These are phyloP conservation scores for Dryoscopus gambensis DNA, from an alignment of 2,113 vertebrate species.

Conservation along the genomic window DNA sequence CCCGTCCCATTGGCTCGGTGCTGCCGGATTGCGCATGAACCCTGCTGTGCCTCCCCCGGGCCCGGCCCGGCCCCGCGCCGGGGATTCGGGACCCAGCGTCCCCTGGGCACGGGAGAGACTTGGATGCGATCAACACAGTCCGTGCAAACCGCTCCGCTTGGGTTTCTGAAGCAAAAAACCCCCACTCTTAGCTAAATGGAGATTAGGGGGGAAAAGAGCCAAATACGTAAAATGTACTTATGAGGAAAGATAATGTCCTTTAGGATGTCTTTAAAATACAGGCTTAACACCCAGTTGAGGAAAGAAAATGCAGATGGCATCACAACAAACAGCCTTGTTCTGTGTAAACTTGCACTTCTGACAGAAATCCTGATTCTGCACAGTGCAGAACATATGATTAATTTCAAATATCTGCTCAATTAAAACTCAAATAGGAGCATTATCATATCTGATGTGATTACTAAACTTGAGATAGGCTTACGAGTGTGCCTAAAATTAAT, in stretches of 20 bases:
- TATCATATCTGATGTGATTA: neutral
- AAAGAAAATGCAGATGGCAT: neutral
- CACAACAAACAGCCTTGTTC: neutral
- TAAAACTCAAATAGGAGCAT: neutral
- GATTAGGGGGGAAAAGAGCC: neutral
- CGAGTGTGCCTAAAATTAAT: neutral
- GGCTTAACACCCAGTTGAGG: neutral
- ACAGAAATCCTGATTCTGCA: neutral
- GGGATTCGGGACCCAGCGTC: rapidly evolving
- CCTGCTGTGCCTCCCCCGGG: neutral
- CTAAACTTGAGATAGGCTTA: neutral
- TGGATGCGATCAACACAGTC: rapidly evolving
- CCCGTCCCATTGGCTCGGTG: neutral
- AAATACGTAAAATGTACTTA: neutral
- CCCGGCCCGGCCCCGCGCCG: neutral
- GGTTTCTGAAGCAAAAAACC: neutral
- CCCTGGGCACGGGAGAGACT: rapidly evolving
- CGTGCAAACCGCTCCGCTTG: rapidly evolving
- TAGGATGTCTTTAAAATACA: neutral
- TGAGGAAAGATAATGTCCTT: neutral
- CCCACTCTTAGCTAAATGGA: neutral
- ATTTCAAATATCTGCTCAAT: conserved; percentile 18
- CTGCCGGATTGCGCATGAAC: neutral
- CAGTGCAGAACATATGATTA: neutral
- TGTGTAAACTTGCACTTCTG: neutral